Evolutionary conservation across 1,140 invertebrate species (phyloP), one percentile per base, ranked within the genome.

Genomic region (Neotoxoptera formosana): DNA sequence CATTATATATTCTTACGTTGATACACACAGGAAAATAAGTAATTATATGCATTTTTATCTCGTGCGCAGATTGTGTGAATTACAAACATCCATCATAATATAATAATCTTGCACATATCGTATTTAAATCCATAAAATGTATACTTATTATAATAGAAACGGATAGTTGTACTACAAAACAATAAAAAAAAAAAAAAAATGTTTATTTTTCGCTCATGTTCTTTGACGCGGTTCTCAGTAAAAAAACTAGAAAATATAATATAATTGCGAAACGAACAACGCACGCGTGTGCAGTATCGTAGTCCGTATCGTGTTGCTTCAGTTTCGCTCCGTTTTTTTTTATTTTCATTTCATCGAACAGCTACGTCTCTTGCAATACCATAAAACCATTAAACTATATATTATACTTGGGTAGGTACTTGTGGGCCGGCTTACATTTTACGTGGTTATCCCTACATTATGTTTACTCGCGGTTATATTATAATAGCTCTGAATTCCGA

Each of bases 41-140:
- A 88, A 51, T 53, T 53, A 20, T 88, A 88, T 53, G 87, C 84
- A 87, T 30, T 87, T 86, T 87, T 30, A 87, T 87, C 84, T 87
- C 45, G 48, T 51, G 48, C n/a, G 30, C 30, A 88, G n/a, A 88
- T 88, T 89, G 87, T 53, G 87, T 89, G 45, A 47, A 87, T 87
- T 87, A 41, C 14, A 84, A 84, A 84, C 36, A 84, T 41, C 36
- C 83, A 84, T 84, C 60, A 41, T 45, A 41, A 84, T 34, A 34
- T 20, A 53, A 83, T 41, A 36, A 41, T 53, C 51, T 53, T 45
- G 21, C 83, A 84, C 36, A 45, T 36, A 84, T 84, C 83, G 76
- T 83, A 83, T 83, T 84, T 45, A 41, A 84, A 84, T 84, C 83
- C 83, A 84, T 84, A 45, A 84, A 84, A 84, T 45, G 83, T 45